Base-by-base conservation (phyloP, 2,113 vertebrate species). In the Muscicapa adusta region DNA sequence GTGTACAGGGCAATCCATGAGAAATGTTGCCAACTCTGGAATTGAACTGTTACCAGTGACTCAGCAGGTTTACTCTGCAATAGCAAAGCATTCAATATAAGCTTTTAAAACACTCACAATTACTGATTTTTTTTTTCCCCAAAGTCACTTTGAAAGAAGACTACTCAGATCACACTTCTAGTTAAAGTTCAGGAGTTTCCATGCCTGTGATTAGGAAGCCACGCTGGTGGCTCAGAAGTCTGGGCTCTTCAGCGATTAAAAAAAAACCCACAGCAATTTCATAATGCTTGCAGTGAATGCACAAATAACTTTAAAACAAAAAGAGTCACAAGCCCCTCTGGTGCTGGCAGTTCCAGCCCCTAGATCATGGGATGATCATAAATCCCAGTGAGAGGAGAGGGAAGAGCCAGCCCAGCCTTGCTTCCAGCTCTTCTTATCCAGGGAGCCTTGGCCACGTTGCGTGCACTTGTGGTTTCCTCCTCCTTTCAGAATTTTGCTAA, bases 261-360 rank as follows among this genome's bases (percentile, higher is more conserved):
- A 94, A 94, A 91, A 82, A 43, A 0, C 1, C 4, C n/a, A 61
- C 67, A 53, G 42, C 74, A 93, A 77, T 92, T 88, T 86, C 76
- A 91, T 70, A 91, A 91, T 25, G 26, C 10, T 1, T 45, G 22
- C 57, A 85, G 70, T 33, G 82, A 89, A 89, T 16, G 28, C 79
- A 73, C 65, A 96, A 74, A 88, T 91, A 92, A 70, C 73, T 79
- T 85, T 40, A 60, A 54, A 91, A 93, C 54, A 88, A 83, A 42
- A 67, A 31, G 38, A 85, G 8, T 12, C 45, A 20, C 70, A 93
- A 97, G 86, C 45, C 45, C 62, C 63, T 93, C 56, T 40, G 58
- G 48, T 80, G 54, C 89, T 48, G 82, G 58, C 53, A 48, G 38
- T 53, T 73, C 77, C 86, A 94, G 56, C 26, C 86, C 47, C 90